These are phyloP conservation scores for Paratilapia polleni DNA, from an alignment of 2,113 vertebrate genomes.

Conservation along the genomic window DNA sequence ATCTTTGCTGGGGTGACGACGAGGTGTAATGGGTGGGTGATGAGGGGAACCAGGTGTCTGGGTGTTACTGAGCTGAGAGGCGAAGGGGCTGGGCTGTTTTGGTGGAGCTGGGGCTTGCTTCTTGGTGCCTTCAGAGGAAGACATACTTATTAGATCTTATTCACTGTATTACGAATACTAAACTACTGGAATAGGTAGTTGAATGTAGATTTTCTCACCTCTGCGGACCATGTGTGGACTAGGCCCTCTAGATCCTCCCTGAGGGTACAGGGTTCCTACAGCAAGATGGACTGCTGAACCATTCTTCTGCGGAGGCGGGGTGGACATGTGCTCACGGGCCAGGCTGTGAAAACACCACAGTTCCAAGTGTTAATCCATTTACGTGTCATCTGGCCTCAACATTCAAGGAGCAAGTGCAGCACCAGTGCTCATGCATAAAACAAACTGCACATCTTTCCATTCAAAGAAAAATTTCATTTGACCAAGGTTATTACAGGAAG, in stretches of 20 bases:
- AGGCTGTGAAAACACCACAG: conserved; percentile 70
- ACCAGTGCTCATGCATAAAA: conserved; percentile 39
- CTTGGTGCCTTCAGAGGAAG: conserved; percentile 84
- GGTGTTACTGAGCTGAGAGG: conserved; percentile 62
- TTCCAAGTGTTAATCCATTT: conserved; percentile 27
- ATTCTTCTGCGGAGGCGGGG: conserved; percentile 83
- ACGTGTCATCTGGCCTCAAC: neutral
- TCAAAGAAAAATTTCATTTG: conserved; percentile 9
- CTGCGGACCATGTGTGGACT: conserved; percentile 91
- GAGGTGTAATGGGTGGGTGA: conserved; percentile 77
- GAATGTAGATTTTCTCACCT: conserved; percentile 77
- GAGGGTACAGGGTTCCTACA: conserved; percentile 69
- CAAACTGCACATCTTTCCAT: conserved; percentile 8
- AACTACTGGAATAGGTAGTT: neutral
- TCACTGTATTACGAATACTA: neutral
- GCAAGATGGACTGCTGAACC: conserved; percentile 78
- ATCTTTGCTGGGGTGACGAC: conserved; percentile 84
- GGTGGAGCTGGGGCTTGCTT: conserved; percentile 95
- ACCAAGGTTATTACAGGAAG: conserved; percentile 12
- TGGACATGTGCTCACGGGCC: conserved; percentile 82
- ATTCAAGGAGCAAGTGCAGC: neutral
- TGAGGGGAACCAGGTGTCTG: conserved; percentile 51
- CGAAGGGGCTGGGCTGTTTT: conserved; percentile 84
- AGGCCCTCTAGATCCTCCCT: conserved; percentile 80
- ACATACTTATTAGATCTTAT: neutral